phyloP scores from a whole-genome alignment of 2,797 vertebrate genomes.

The Melanotaenia parkinsoni region DNA sequence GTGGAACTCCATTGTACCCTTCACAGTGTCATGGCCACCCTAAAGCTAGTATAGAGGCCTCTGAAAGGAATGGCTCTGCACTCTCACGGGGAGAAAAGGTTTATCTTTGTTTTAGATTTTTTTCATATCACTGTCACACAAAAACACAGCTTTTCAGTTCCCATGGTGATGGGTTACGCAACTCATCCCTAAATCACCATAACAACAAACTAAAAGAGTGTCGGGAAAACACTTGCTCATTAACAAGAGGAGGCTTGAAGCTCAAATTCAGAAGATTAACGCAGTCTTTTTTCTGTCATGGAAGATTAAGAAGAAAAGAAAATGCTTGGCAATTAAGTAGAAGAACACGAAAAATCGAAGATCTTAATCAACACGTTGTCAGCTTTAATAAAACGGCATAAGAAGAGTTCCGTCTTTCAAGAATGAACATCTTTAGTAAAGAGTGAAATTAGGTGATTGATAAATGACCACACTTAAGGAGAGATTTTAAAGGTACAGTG shows the following conservation, averaged over 20 bases:
- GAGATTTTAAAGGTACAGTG: neutral
- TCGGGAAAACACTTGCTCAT: constrained; percentile 37
- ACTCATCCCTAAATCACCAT: constrained; percentile 74
- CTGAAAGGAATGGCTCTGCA: constrained; percentile 40
- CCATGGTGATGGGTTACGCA: constrained; percentile 70
- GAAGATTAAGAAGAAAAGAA: constrained; percentile 31
- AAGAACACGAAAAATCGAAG: constrained; percentile 5
- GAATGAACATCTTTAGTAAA: too few species aligned
- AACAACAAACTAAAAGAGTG: constrained; percentile 67
- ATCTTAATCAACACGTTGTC: neutral
- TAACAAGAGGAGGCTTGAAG: constrained; percentile 45
- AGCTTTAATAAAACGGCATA: neutral
- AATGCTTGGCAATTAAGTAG: constrained; percentile 5
- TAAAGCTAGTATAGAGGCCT: constrained; percentile 17
- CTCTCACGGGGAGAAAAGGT: constrained; percentile 45
- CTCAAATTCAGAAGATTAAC: neutral
- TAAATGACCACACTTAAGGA: too few species aligned
- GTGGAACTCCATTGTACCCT: constrained; percentile 39
- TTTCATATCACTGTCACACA: constrained; percentile 65
- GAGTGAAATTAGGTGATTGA: too few species aligned
- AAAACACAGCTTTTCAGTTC: constrained; percentile 63
- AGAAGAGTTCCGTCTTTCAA: neutral
- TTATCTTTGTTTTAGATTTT: constrained; percentile 69
- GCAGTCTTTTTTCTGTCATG: constrained; percentile 9
- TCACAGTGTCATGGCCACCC: constrained; percentile 39